Evolutionary conservation across 2,113 vertebrate genomes (phyloP).

Genomic region (Lethenteron reissneri): DNA sequence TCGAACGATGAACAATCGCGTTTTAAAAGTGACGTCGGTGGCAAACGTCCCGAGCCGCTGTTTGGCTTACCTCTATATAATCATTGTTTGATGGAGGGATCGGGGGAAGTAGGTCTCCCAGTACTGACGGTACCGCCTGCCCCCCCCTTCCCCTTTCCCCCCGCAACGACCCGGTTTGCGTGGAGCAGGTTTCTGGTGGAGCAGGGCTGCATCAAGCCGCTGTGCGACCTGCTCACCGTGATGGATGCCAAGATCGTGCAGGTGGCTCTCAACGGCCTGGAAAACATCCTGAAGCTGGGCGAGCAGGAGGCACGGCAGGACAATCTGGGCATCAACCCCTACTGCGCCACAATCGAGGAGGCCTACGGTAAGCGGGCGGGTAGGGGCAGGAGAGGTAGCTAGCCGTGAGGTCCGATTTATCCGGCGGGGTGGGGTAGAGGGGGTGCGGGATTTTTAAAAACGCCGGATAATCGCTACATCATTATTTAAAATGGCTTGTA

Average conservation of each 20-base stretch:
- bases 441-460: neutral
- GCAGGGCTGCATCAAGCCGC: slow-evolving; percentile 76
- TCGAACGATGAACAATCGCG: too few species aligned
- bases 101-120: too few species aligned
- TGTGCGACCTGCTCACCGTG: slow-evolving; percentile 84
- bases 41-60: too few species aligned
- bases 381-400: too few species aligned
- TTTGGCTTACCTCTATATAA: too few species aligned
- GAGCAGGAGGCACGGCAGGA: slow-evolving; percentile 78
- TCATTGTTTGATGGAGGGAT: too few species aligned
- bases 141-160: too few species aligned
- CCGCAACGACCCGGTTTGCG: too few species aligned
- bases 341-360: slow-evolving; percentile 83
- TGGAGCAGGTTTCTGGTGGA: slow-evolving; percentile 61
- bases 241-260: slow-evolving; percentile 98
- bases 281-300: slow-evolving; percentile 80
- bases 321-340: slow-evolving; percentile 65
- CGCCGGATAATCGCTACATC: neutral
- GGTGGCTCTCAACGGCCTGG: slow-evolving; percentile 74
- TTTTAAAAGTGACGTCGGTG: too few species aligned
- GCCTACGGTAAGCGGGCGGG: slow-evolving; percentile 47
- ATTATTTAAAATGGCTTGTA: neutral
- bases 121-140: too few species aligned
- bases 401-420: too few species aligned
- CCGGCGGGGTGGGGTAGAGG: neutral